Evolutionary conservation across 2,888 invertebrate species (phyloP), one percentile per base, ranked within the genome.

Genomic region (Psylliodes chrysocephalus): DNA sequence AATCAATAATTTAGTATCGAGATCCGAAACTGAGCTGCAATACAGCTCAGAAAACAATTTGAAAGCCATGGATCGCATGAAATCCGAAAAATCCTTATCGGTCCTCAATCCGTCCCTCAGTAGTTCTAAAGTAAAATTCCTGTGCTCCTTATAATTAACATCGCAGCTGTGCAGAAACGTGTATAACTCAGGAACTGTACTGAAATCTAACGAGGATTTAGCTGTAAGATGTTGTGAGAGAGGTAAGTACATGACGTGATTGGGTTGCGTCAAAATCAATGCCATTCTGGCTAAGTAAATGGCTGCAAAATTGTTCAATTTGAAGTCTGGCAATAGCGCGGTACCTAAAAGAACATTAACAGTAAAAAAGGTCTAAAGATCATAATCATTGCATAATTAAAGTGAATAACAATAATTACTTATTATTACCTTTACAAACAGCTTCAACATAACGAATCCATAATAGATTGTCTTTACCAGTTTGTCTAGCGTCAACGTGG

Each of bases 111-210:
- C 95, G 72, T 94, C 90, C 12, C 85, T 83, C 28, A 96, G 85
- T 6, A 94, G 82, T 72, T 90, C 87, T 7, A 96, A 82, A 30
- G 95, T 90, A 89, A 96, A 97, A 19, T 85, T 82, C 44, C 93
- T 85, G 73, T 93, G 90, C 0, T 87, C 86, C 15, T 86, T 85
- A 56, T 88, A 85, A 71, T 91, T 87, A 0, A 92, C 85, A 60
- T 92, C 91, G 7, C 90, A 86, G 66, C 92, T 94, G 77, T 93
- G 91, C 77, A 96, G 91, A 33, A 96, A 87, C 54, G 91, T 90
- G 64, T 94, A 89, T 76, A 96, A 90, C 78, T 96, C 96, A 0
- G 96, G 96, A n/a, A 96, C 90, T 1, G 89, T 86, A 10, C 87
- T 86, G 12, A 95, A 84, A 77, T 95, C 90, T 12, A 95, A 86